Base-by-base conservation (phyloP, 1,140 invertebrate species). In the Patella vulgata region DNA sequence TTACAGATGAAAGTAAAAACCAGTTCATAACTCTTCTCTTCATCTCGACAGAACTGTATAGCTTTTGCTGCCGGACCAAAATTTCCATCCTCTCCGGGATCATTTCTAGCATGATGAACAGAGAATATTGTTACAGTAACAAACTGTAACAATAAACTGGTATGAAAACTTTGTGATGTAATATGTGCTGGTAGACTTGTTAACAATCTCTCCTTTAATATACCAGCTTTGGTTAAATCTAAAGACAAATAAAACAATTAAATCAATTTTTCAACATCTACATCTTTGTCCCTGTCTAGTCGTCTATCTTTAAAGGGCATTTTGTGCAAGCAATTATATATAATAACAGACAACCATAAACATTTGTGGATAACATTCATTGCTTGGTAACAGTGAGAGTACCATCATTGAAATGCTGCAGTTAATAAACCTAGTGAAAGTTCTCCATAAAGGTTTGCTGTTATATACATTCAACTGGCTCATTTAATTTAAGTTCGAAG, bases 91-190 rank as follows among this genome's bases (percentile, higher is more conserved):
- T 42, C 25, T 6, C 57, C 25, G n/a, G 43, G 44, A 60, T 55
- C 51, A 68, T 69, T 87, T 2, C 86, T 85, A 0, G 87, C 81
- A 56, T 90, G 88, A 72, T 89, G 87, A 60, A 92, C 86, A 1
- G 90, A 86, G 83, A 91, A 93, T 42, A 93, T 86, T 77, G 91
- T 90, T 19, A 94, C 89, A 31, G 89, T 87, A 19, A 89, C 85
- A 87, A 93, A 92, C 87, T 93, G 86, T 31, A 88, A 77, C n/a
- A 94, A 84, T 63, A 91, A 89, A 82, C 90, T 89, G 3, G 89
- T 87, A 60, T 88, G 89, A 55, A 94, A 91, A 73, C 89, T 90
- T 73, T 93, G 90, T 0, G 91, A 91, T 0, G 91, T 91, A 1
- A 93, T 88, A 40, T 92, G 87, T 1, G 90, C 88, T 2, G 90